Evolutionary conservation across 2,888 invertebrate genomes (phyloP).

Genomic region (Hecatera dysodea): DNA sequence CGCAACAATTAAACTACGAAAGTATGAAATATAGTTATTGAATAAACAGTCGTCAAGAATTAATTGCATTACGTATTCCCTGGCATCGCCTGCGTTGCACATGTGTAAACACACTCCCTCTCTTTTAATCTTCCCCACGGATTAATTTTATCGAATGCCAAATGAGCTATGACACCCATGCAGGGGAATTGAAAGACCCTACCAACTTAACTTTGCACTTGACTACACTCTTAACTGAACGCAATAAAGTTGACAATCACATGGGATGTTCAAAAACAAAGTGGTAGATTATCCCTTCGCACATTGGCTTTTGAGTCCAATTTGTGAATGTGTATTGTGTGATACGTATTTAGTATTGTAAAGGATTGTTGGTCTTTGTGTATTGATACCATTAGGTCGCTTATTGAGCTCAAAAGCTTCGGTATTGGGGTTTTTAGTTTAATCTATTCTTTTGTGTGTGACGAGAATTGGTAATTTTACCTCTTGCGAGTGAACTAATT

Average conservation of each 20-base stretch:
- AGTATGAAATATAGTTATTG: slow-evolving; percentile 76
- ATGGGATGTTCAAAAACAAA: not conserved
- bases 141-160: slow-evolving; percentile 90
- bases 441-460: slow-evolving; percentile 49
- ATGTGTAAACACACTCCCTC: slow-evolving; percentile 84
- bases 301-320: slow-evolving; percentile 88
- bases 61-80: slow-evolving; percentile 84
- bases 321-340: slow-evolving; percentile 86
- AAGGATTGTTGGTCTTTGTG: slow-evolving; percentile 69
- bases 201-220: slow-evolving; percentile 63
- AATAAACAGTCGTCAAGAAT: slow-evolving; percentile 79
- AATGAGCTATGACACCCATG: slow-evolving; percentile 88
- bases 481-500: not conserved
- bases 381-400: slow-evolving; percentile 68
- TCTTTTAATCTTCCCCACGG: slow-evolving; percentile 83
- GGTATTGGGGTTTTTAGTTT: slow-evolving; percentile 52
- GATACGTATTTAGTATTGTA: slow-evolving; percentile 80
- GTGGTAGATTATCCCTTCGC: slow-evolving; percentile 63
- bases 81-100: slow-evolving; percentile 68
- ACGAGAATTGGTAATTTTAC: slow-evolving; percentile 40
- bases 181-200: slow-evolving; percentile 78
- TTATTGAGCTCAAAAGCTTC: slow-evolving; percentile 62
- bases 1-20: slow-evolving; percentile 70
- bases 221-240: slow-evolving; percentile 58
- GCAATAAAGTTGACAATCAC: slow-evolving; percentile 70